Evolutionary conservation across 2,888 invertebrate species (phyloP), one percentile per base, ranked within the genome.

Genomic region (Heteromyza rotundicornis): DNA sequence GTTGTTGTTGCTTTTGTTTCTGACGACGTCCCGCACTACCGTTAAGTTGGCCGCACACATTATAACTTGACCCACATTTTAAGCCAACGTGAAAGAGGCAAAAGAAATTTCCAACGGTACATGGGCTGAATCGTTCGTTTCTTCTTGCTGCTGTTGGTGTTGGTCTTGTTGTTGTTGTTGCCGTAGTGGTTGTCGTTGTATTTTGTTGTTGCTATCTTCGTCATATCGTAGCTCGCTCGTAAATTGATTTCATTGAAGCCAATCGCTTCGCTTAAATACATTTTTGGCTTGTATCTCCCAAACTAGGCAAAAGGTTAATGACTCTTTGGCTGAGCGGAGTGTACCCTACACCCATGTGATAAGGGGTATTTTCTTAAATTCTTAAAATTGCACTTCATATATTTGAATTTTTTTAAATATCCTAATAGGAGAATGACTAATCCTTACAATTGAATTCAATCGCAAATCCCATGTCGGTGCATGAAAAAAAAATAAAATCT

Each of bases 11-110:
- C n/a, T n/a, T n/a, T n/a, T n/a, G n/a, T n/a, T n/a, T n/a, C n/a
- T n/a, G n/a, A n/a, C 27, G 10, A 27, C 7, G 5, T n/a, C 40
- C 40, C 40, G 40, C 40, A 40, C 47, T 5, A 14, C 19, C 47
- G 2, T 19, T 5, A 17, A 47, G 20, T 3, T 19, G 19, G 20
- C 47, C 17, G 47, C 47, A 47, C 47, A 47, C 69, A 72, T 75
- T 77, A 79, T 74, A 80, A 78, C 79, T 79, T 79, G 80, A 79
- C 79, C 79, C 72, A 79, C 79, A 79, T 79, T 79, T 76, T 72
- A 77, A 80, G 70, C 72, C 77, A 70, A 49, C 16, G 47, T n/a
- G 50, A 57, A 27, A 57, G 17, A 40, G 40, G 14, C 14, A 70
- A 68, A 78, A 78, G 78, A 78, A 77, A 78, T 79, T 80, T 79